These are phyloP conservation scores for Melanotus villosus DNA, from an alignment of 2,888 invertebrate species.

Conservation along the genomic window DNA sequence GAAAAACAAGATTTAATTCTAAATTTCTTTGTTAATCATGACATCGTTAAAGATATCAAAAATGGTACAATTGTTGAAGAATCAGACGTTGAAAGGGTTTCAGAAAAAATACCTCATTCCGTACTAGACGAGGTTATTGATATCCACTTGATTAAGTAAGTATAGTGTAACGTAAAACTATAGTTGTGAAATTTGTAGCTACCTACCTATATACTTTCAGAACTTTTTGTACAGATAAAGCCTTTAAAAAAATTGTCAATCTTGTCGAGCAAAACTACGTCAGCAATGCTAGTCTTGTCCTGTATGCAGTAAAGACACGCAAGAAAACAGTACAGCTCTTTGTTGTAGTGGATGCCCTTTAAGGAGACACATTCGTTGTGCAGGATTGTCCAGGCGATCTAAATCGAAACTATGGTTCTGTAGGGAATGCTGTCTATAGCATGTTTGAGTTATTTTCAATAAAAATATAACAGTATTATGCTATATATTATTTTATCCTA, in stretches of 20 bases:
- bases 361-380: too few relatives aligned
- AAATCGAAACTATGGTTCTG: not conserved
- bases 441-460: not conserved
- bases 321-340: not conserved
- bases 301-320: not conserved
- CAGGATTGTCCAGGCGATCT: not conserved
- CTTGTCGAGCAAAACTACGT: not conserved
- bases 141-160: not conserved
- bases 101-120: not conserved
- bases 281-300: not conserved
- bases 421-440: not conserved
- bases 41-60: not conserved
- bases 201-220: not conserved
- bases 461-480: not conserved
- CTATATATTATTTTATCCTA: not conserved
- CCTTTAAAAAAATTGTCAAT: not conserved
- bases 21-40: not conserved
- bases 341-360: not conserved
- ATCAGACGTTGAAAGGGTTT: not conserved
- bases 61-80: not conserved
- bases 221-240: not conserved
- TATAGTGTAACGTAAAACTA: not conserved
- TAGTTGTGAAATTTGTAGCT: not conserved
- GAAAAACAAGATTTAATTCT: not conserved
- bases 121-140: not conserved